These are phyloP conservation scores for Choloepus hoffmanni DNA, from an alignment of 2,113 vertebrate species.

Conservation along the genomic window DNA sequence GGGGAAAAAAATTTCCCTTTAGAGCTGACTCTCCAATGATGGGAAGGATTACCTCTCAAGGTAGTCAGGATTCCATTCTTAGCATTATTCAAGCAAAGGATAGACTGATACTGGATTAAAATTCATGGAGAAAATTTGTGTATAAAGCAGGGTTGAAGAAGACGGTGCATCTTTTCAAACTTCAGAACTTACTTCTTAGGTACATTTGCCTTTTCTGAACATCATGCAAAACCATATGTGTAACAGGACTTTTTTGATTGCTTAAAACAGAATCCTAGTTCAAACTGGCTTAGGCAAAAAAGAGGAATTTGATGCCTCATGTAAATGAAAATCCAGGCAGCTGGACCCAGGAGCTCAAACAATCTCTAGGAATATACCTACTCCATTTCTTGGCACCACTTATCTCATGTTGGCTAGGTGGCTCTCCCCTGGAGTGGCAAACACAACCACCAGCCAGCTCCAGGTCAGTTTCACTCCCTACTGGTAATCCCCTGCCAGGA, in stretches of 20 bases:
- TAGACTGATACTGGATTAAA: not conserved
- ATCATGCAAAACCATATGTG: not conserved
- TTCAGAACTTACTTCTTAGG: constrained; percentile 4
- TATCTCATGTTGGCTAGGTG: not conserved
- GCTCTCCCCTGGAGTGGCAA: not conserved
- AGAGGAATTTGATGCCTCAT: not conserved
- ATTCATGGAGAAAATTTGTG: not conserved
- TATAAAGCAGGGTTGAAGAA: constrained; percentile 16
- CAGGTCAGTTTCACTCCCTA: not conserved
- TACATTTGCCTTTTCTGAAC: constrained; percentile 14
- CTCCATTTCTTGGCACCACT: constrained; percentile 14
- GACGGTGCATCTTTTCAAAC: not conserved
- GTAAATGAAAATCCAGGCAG: not conserved
- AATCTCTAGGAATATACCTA: not conserved
- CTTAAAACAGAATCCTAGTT: not conserved
- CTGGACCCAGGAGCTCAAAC: constrained; percentile 13
- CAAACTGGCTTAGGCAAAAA: not conserved
- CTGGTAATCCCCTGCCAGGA: not conserved
- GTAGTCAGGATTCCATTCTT: not conserved
- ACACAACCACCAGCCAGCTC: not conserved
- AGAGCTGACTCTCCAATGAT: not conserved
- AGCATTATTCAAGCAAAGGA: not conserved
- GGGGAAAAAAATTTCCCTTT: not conserved
- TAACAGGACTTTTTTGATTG: not conserved
- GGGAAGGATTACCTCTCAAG: not conserved